phyloP scores from a whole-genome alignment of 2,113 vertebrate species.

The Phylloscopus trochilus region DNA sequence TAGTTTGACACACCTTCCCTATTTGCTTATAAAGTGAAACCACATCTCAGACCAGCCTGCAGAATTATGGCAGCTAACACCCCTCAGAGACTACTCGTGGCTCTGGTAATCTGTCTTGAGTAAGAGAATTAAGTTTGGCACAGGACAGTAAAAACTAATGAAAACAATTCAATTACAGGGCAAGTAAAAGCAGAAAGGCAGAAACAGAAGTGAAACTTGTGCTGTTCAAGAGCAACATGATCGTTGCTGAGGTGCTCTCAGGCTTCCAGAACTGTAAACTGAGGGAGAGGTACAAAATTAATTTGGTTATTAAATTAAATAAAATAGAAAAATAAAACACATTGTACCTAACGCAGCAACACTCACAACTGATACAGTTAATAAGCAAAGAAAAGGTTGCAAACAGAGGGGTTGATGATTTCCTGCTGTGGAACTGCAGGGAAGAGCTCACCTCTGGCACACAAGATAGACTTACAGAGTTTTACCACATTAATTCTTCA shows the following conservation, averaged over 20 bases:
- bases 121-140: background rate
- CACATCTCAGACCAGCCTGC: background rate
- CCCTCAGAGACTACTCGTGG: background rate
- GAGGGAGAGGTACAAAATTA: background rate
- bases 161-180: accelerated
- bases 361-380: background rate
- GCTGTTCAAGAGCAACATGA: background rate
- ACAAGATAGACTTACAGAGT: background rate
- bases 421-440: background rate
- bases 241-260: background rate
- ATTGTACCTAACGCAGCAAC: background rate
- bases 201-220: background rate
- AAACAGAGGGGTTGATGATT: background rate
- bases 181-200: background rate
- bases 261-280: background rate
- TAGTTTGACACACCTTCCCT: background rate
- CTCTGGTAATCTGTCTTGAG: background rate
- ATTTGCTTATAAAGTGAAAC: background rate
- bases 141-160: background rate
- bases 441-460: background rate
- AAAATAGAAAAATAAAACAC: background rate
- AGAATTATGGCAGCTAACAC: background rate
- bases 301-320: background rate
- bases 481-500: background rate
- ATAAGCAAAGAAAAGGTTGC: background rate